Evolutionary conservation across 2,113 vertebrate genomes (phyloP), one percentile per base, ranked within the genome.

Genomic region (Nestor notabilis): DNA sequence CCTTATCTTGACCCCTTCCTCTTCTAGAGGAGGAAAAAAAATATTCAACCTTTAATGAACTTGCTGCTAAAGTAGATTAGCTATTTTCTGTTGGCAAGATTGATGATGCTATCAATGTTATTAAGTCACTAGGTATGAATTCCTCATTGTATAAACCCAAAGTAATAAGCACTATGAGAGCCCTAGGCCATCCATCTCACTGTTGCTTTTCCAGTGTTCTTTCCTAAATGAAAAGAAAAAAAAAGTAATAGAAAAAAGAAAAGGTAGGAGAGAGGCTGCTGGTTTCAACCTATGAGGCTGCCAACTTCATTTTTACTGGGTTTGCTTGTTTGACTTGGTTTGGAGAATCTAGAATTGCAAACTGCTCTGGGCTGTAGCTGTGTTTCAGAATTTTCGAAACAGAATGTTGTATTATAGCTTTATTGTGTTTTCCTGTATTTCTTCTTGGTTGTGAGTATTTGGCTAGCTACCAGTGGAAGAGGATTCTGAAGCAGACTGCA

Each of bases 31-130:
- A 10, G 8, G 61, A 79, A 88, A 83, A 77, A 78, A 66, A n/a
- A 35, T 65, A 76, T 65, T 85, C 80, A 92, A 61, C 80, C 80
- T 95, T 97, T 97, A 97, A 97, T 97, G 94, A 97, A 97, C 94
- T 97, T 46, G 5, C 69, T 87, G 71, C 75, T 94, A 60, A 97
- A 98, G 91, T 88, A 97, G 94, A 96, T 96, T 96, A 97, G 66
- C 83, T 19, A 8, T 95, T 98, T 98, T 95, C 83, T 94, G 41
- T 43, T 28, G 56, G n/a, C 65, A 88, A 97, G 93, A 98, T 95
- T 92, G 94, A 97, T 97, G 95, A 95, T 95, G 83, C 87, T 97
- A 95, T 97, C 97, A 97, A 70, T 13, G 33, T 91, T 97, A 95
- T 96, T 97, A 97, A 98, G 90, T 95, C 96, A 90, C 76, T 90